Percentiles rank a stretch among this genome's conserved stretches.
These are phyloP conservation scores for Mesembrinibis cayennensis DNA, from an alignment of 2,113 vertebrate genomes.

Conservation along the genomic window DNA sequence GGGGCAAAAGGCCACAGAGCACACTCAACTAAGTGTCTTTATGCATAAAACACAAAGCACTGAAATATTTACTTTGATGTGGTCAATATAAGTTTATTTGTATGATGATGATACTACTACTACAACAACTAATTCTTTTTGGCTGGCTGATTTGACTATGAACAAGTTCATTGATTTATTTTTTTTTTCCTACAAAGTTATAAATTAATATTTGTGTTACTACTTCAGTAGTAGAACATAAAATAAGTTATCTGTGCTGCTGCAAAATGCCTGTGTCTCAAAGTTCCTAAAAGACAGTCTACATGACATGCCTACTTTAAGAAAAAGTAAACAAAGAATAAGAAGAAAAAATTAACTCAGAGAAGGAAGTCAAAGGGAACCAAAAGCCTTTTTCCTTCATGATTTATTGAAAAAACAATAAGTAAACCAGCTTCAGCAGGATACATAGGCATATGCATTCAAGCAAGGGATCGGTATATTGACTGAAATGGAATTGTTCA, in stretches of 20 bases:
- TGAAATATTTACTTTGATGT: neutral
- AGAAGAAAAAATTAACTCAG: neutral
- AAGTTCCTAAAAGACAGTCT: too few relatives aligned
- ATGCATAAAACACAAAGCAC: neutral
- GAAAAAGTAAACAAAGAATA: too few relatives aligned
- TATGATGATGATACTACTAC: neutral
- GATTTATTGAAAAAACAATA: neutral
- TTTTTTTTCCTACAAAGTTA: too few relatives aligned
- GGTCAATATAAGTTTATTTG: neutral
- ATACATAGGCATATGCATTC: neutral
- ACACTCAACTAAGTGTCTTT: neutral
- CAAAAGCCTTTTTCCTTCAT: neutral
- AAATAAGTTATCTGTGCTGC: too few relatives aligned
- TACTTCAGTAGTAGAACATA: too few relatives aligned
- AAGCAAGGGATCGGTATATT: neutral
- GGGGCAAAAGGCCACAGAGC: neutral
- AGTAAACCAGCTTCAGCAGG: neutral
- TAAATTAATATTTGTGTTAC: too few relatives aligned
- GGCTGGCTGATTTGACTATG: neutral
- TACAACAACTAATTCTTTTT: neutral
- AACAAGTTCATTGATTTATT: neutral
- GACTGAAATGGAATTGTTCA: neutral
- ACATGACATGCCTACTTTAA: too few relatives aligned
- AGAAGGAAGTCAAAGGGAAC: neutral
- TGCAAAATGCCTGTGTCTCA: too few relatives aligned